phyloP scores from a whole-genome alignment of 1,140 invertebrate genomes.

The Ooceraea biroi region DNA sequence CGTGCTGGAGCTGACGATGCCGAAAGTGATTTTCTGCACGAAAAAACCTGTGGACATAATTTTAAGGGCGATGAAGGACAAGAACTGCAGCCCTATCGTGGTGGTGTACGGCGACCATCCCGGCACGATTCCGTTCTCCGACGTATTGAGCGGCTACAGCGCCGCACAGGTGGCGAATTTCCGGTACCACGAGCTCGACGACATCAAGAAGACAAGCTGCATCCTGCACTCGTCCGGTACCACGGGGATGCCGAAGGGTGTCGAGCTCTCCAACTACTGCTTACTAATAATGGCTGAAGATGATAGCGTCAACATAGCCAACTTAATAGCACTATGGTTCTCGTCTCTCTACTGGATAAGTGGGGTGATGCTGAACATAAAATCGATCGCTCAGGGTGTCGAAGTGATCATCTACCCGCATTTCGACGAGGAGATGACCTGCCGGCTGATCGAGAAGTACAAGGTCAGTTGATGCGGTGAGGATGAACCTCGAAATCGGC shows the following conservation, averaged over 20 bases:
- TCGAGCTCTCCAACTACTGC: conserved; percentile 88
- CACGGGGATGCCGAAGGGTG: conserved; percentile 91
- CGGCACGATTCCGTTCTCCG: conserved; percentile 20
- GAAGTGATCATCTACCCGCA: conserved; percentile 85
- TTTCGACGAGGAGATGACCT: conserved; percentile 86
- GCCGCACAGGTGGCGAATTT: conserved; percentile 45
- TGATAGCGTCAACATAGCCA: background rate
- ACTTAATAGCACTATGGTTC: conserved; percentile 67
- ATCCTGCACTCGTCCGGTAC: conserved; percentile 89
- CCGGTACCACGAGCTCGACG: conserved; percentile 16
- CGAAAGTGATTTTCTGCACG: conserved; percentile 69
- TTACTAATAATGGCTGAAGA: background rate
- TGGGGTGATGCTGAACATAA: conserved; percentile 43
- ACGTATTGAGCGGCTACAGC: conserved; percentile 19
- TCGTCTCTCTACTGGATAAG: conserved; percentile 78
- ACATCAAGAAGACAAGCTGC: conserved; percentile 62
- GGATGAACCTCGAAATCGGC: background rate
- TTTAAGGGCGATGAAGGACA: conserved; percentile 53
- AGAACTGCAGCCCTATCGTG: conserved; percentile 48
- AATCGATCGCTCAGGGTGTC: conserved; percentile 76
- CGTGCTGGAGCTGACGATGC: conserved; percentile 43
- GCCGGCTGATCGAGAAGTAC: conserved; percentile 85
- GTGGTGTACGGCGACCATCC: conserved; percentile 71
- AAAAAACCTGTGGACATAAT: conserved; percentile 36
- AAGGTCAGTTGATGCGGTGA: conserved; percentile 63